Base-by-base conservation (phyloP, 2,797 vertebrate species). In the Sebastes matsubarae region DNA sequence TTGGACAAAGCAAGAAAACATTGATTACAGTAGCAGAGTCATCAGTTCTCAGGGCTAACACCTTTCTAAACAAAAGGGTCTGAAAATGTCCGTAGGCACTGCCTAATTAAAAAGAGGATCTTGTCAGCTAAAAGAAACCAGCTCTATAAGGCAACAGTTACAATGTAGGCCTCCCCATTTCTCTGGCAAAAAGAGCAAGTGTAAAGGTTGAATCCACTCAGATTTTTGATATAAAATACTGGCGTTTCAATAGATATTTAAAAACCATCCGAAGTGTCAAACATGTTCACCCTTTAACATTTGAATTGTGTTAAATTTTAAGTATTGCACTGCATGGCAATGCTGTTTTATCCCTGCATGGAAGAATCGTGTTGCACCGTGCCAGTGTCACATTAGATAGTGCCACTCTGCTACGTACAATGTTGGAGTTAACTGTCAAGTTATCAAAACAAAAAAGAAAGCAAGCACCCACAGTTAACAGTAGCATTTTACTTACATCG, bases 1-100 rank as follows among this genome's bases (percentile, higher is more conserved):
- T 95, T 92, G 92, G 92, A 95, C 94, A 96, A 96, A 94, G 94
- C 94, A 96, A 94, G 93, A 94, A 95, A 94, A 95, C 89, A 93
- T 94, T 90, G 93, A 93, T 94, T 94, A 95, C 93, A 95, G 93
- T 94, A 95, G 95, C 94, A 95, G 94, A 94, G 92, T 95, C 93
- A 91, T 93, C 92, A 89, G 89, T 94, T 93, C 85, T 92, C 91
- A 90, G 92, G 92, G 92, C 88, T 85, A 93, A 94, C 93, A 90
- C 90, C 94, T 93, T 90, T 92, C 90, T 86, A 92, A 93, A 93
- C 88, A 92, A 93, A 92, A 89, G 82, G 91, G 89, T 92, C 79
- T 92, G 91, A 93, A 94, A 93, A 95, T 87, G 90, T 93, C 87
- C 84, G 88, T 95, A 95, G 95, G 95, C 95, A 95, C 95, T 92